These are phyloP conservation scores for Myiopsitta monachus DNA, from an alignment of 2,113 vertebrate species.

Conservation along the genomic window DNA sequence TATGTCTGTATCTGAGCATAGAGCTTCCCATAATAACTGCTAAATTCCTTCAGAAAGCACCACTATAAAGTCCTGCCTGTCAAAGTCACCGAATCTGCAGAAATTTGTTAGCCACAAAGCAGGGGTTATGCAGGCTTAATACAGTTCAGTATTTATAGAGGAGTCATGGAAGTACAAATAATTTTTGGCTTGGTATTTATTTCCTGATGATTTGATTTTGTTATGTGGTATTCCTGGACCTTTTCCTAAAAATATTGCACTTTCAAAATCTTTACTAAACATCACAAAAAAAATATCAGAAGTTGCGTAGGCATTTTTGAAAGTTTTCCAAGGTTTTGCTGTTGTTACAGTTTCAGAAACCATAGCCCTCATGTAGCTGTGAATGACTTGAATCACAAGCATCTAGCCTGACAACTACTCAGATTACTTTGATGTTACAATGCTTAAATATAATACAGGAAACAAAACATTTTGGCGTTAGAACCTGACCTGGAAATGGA, in stretches of 20 bases:
- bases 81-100: neutral
- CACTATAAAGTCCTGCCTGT: neutral
- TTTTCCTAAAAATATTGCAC: neutral
- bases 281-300: neutral
- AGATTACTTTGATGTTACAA: neutral
- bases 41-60: neutral
- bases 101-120: neutral
- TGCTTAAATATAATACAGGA: neutral
- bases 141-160: neutral
- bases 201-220: neutral
- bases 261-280: neutral
- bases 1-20: accelerated
- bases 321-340: neutral
- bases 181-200: neutral
- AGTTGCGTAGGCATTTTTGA: neutral
- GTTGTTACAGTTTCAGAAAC: neutral
- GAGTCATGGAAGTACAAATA: neutral
- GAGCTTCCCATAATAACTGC: neutral
- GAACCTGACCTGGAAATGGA: neutral
- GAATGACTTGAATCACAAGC: neutral
- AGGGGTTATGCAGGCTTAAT: neutral
- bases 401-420: neutral
- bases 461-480: slow-evolving; percentile 16
- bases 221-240: neutral
- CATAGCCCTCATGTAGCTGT: neutral